Base-by-base conservation (phyloP, 2,797 vertebrate species). In the Lepilemur ruficaudatus region DNA sequence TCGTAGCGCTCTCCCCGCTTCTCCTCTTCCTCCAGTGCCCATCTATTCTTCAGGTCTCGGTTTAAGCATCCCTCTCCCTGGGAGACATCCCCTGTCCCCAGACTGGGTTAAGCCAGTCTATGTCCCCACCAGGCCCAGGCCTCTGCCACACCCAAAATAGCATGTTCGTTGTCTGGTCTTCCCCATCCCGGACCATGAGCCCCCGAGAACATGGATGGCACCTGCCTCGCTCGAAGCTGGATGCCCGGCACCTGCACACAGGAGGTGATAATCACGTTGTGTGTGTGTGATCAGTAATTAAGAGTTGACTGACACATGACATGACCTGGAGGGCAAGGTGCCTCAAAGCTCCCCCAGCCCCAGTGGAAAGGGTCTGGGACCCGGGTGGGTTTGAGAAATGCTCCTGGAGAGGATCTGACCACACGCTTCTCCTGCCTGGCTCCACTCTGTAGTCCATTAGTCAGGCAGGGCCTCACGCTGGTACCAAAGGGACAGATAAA, bases 401-500 rank as follows among this genome's bases (percentile, higher is more conserved):
- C 7, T 72, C 41, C 20, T 65, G 63, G 28, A 41, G 67, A 75
- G 67, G 83, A 80, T 1, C 84, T 4, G 14, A 73, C 18, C 22
- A 35, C 14, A 32, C 28, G 18, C 9, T 50, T 75, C 41, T 63
- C 59, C 87, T 7, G 5, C 13, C 50, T 67, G 63, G 48, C 4
- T 50, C 50, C 59, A 20, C 10, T 32, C 73, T 59, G 17, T 7
- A 41, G 57, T 20, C 48, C 50, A 70, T 23, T 23, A 55, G 18
- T 57, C 57, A 78, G 65, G 65, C 76, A 87, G 78, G 20, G 65
- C 30, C 46, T 50, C 38, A 35, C 4, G 43, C 20, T 22, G 25
- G 30, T 11, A 20, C n/a, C 94, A 52, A 80, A 82, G 83, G 69
- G 70, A 80, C 38, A 80, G 52, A 69, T 38, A 83, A 57, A 65